Base-by-base conservation (phyloP, 2,888 invertebrate species). In the Cotesia congregata region DNA sequence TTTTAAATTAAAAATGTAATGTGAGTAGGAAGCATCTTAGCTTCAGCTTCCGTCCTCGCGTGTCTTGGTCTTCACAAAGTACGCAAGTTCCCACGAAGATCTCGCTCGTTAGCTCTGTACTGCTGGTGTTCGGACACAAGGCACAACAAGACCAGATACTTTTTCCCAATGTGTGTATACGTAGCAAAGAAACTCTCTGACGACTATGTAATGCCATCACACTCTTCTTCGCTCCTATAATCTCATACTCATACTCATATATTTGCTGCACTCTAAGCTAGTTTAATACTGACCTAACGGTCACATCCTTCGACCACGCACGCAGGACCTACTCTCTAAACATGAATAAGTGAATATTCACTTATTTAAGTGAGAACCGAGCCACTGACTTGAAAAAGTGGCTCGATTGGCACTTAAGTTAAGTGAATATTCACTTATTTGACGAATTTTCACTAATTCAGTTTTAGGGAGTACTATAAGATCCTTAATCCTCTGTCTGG, bases 21-120 rank as follows among this genome's bases (percentile, higher is more conserved):
- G 17, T 62, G 62, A 62, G 62, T 17, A 62, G 20, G 20, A 15
- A 62, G 17, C 6, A 62, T 17, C 62, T 17, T 20, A 17, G 17
- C 6, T 62, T 20, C 62, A 62, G 62, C 30, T 59, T 60, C 60
- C 30, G 38, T 71, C 61, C 39, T 39, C 15, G 38, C 61, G 40
- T 30, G 30, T 39, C 6, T 40, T 15, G 12, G 12, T 68, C 61
- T 62, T 71, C 71, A 39, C 39, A 39, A 61, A 15, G 61, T 39
- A 80, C 76, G 40, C 73, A 77, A 76, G 84, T 86, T 86, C 85
- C 81, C 81, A 80, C 80, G 79, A 79, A 75, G 79, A 80, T 80
- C 74, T 67, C 72, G 81, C 77, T 80, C 79, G 80, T 79, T 78
- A 75, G 74, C 72, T 75, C 75, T 30, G 2, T 30, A 30, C 30